These are phyloP conservation scores for Balaeniceps rex DNA, from an alignment of 2,113 vertebrate species.

Conservation along the genomic window DNA sequence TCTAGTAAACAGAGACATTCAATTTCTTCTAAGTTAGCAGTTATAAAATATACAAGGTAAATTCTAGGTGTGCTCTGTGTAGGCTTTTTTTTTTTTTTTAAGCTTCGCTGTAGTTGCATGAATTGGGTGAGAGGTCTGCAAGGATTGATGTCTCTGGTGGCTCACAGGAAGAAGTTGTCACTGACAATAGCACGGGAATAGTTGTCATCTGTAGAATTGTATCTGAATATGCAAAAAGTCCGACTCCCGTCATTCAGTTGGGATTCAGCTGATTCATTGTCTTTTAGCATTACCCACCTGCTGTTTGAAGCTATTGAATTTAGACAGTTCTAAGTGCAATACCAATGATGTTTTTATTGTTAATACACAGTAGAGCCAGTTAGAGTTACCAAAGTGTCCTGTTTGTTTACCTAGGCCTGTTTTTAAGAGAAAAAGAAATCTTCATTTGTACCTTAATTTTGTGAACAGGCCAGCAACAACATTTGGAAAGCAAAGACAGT, in stretches of 20 bases:
- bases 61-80: not conserved
- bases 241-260: not conserved
- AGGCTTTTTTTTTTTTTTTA: not conserved
- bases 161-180: not conserved
- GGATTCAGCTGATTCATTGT: not conserved
- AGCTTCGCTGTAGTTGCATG: not conserved
- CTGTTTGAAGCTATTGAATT: not conserved
- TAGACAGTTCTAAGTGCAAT: not conserved
- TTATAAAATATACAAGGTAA: not conserved
- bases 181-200: not conserved
- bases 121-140: not conserved
- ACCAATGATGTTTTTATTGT: not conserved
- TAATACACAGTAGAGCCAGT: not conserved
- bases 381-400: not conserved
- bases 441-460: not conserved
- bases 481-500: not conserved
- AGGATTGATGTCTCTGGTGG: not conserved
- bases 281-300: not conserved
- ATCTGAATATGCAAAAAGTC: not conserved
- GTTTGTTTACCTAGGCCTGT: not conserved
- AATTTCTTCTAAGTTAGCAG: not conserved
- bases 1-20: not conserved
- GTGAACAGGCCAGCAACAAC: not conserved
- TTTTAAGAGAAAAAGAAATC: not conserved
- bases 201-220: not conserved